Conservation (phyloP, 1,140 invertebrate species). For the Parapsyche elsis region DNA sequence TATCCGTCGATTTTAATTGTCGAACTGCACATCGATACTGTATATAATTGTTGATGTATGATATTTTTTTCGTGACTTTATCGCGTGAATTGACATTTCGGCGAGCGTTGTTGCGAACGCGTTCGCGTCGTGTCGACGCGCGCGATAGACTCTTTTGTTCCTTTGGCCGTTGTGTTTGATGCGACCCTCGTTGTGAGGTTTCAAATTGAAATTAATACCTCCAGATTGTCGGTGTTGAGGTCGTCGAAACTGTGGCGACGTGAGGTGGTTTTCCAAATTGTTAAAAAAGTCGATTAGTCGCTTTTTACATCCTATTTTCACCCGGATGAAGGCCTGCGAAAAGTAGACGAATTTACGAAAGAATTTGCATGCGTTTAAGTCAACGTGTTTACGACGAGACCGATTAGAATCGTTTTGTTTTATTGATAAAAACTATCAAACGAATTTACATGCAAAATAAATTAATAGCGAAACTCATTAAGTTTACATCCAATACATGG, state of each 20-base stretch:
- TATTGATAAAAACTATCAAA: too few species aligned
- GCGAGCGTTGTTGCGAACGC: conserved; percentile 12
- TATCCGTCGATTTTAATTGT: neutral
- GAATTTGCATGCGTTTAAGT: neutral
- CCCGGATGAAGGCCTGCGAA: neutral
- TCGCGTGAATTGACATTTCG: neutral
- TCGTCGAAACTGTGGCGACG: neutral
- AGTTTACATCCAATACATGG: too few species aligned
- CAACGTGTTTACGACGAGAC: neutral
- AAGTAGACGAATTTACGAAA: too few species aligned
- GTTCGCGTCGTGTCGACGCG: neutral
- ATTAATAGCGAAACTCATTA: too few species aligned
- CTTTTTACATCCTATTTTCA: conserved; percentile 8
- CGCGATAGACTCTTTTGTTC: conserved; percentile 41
- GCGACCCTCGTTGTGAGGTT: conserved; percentile 4
- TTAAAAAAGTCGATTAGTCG: neutral
- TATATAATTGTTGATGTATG: neutral
- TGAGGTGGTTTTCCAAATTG: neutral
- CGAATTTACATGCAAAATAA: too few species aligned
- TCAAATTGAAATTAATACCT: neutral
- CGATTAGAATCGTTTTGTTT: too few species aligned
- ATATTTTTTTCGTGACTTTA: conserved; percentile 1
- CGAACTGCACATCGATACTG: neutral
- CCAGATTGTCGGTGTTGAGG: neutral
- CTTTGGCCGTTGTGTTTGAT: neutral